Base-by-base conservation (phyloP, 2,888 invertebrate genomes). In the Terebella lapidaria region DNA sequence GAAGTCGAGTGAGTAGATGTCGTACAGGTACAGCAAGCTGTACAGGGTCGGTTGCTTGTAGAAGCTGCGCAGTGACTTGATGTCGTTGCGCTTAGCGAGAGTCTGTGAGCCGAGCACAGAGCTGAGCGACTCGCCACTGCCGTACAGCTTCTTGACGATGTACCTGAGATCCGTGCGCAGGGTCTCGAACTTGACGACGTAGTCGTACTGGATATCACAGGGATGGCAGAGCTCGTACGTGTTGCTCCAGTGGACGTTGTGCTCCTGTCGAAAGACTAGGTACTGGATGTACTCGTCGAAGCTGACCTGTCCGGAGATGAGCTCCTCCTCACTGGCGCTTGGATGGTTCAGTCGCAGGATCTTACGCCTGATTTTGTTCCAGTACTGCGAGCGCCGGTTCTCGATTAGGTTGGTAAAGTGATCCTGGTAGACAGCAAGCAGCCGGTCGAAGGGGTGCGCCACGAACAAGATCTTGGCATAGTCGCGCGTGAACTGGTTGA, bases 251-350 rank as follows among this genome's bases (percentile, higher is more conserved):
- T 49, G 49, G 22, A 49, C 49, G 49, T 49, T 22, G 49, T n/a
- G 22, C 18, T 49, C 49, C 49, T 49, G 10, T 5, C 22, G 15
- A 22, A n/a, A 49, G 49, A 49, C 49, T 5, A 49, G 18, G 24
- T n/a, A 49, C 18, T 49, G 49, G 49, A 49, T 22, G 49, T n/a
- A 49, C 49, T 49, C 49, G 18, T 49, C 49, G 49, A 49, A 49
- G 49, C n/a, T 49, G 22, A 49, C 49, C 18, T 22, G 18, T 5
- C 49, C 5, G 18, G 49, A 10, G 49, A 5, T n/a, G 49, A 49
- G 10, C 49, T 49, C 49, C 49, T 49, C 49, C 49, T 49, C 49
- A 5, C 18, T 49, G 18, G 22, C 18, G 49, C 49, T 22, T 5
- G 49, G 49, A 22, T 22, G 49, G 49, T 49, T 10, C 49, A 49